Evolutionary conservation across 2,888 invertebrate genomes (phyloP), one percentile per base, ranked within the genome.

Genomic region (Noctua fimbriata): DNA sequence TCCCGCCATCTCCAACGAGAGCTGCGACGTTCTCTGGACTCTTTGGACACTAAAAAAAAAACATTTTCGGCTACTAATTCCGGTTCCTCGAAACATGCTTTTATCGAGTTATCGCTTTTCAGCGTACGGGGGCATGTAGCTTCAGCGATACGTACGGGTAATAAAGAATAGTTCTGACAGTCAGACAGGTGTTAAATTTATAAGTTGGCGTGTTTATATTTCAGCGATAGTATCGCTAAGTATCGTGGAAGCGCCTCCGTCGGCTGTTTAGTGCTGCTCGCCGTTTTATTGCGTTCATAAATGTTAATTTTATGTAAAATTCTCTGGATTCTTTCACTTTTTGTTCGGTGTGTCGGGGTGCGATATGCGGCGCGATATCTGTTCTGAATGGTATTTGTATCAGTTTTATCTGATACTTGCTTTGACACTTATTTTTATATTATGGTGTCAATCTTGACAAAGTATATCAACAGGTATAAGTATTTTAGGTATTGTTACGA

Each of bases 121-220:
- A 28, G 44, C 44, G n/a, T n/a, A 67, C 67, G 47, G 67, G 16
- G 44, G 67, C 67, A 47, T 60, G 76, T 76, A 21, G 36, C 78
- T n/a, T 47, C 58, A 47, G 47, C 87, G 86, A 89, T 90, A 90
- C 85, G 74, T 69, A 60, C 78, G 66, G 76, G 69, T 58, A 77
- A 81, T 89, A 89, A 86, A 88, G 75, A 85, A 89, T 84, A 83
- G 77, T 90, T 86, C 81, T 89, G 94, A 94, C 93, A 93, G 92
- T 84, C 84, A 83, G 94, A 93, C 95, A 94, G 94, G 95, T 95
- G 95, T 94, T 93, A 93, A 93, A 94, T 94, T 95, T 95, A 95
- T 94, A 92, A 91, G 90, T 91, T 90, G 82, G 93, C 93, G 94
- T 94, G 94, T 93, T 93, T 91, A 90, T 92, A 90, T 88, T 89